Evolutionary conservation across 2,888 invertebrate species (phyloP).

Genomic region (Megamerina dolium): DNA sequence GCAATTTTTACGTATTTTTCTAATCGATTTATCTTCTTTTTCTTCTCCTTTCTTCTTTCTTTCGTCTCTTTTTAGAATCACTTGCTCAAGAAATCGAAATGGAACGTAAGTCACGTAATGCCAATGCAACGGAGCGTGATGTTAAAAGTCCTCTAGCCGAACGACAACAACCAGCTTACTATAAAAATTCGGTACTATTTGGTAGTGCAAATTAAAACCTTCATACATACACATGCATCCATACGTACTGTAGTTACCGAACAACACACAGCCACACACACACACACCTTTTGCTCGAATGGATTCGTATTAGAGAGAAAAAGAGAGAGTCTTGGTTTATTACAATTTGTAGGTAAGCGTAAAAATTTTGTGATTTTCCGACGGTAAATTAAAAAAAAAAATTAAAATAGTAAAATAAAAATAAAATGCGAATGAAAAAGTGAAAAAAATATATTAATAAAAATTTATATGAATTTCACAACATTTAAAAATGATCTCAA

Average conservation of each 20-base stretch:
- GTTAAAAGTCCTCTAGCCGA: conserved; percentile 82
- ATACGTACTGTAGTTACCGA: too few relatives aligned
- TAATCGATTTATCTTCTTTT: too few relatives aligned
- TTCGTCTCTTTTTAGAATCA: conserved; percentile 58
- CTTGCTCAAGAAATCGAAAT: conserved; percentile 81
- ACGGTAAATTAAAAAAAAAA: conserved; percentile 5
- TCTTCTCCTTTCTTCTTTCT: too few relatives aligned
- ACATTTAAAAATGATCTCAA: conserved; percentile 37
- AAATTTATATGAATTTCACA: background rate
- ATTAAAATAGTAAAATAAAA: background rate
- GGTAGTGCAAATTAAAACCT: conserved; percentile 71
- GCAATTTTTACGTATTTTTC: too few relatives aligned
- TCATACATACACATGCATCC: background rate
- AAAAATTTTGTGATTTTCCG: conserved; percentile 13
- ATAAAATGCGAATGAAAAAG: background rate
- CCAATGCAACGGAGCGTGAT: conserved; percentile 71
- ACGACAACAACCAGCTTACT: conserved; percentile 66
- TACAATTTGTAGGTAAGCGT: too few relatives aligned
- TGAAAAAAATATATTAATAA: background rate
- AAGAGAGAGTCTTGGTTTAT: too few relatives aligned
- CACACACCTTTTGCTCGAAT: too few relatives aligned
- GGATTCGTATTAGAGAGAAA: too few relatives aligned
- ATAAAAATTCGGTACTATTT: conserved; percentile 85
- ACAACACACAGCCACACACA: too few relatives aligned
- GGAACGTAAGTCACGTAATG: conserved; percentile 79